Base-by-base conservation (phyloP, 2,888 invertebrate species). In the Ectobius pallidus region DNA sequence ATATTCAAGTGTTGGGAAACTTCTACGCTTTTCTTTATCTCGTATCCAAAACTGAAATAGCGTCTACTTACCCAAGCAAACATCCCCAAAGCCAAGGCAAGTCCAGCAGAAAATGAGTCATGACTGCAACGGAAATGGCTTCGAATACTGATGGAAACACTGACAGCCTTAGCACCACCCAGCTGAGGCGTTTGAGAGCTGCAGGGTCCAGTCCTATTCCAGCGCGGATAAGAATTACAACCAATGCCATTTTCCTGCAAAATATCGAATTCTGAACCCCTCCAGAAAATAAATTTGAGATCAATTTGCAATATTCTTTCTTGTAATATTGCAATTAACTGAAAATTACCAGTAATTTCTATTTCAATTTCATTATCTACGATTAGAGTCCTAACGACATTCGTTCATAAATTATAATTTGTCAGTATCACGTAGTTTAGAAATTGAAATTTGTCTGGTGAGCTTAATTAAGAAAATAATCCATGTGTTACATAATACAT, bases 201-300 rank as follows among this genome's bases (percentile, higher is more conserved):
- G 77, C 77, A 2, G 85, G 83, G 76, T 86, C 85, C 42, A 86
- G 79, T 2, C 85, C 85, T n/a, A 86, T 79, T 4, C 86, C 86
- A 63, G 86, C 86, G 73, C 85, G 78, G 2, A 83, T 81, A 42
- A 86, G 78, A 69, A 86, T 86, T 61, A 86, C 81, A 16, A 83
- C 82, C 75, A 86, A 77, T 9, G 86, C 86, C 39, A 39, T 14
- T 14, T 39, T 39, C 14, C 39, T 39, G 39, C n/a, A n/a, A n/a
- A n/a, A n/a, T n/a, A n/a, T n/a, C n/a, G n/a, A n/a, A n/a, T n/a
- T n/a, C n/a, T n/a, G n/a, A n/a, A n/a, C n/a, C n/a, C n/a, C n/a
- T n/a, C n/a, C n/a, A n/a, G n/a, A n/a, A n/a, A n/a, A n/a, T n/a
- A n/a, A n/a, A n/a, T n/a, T n/a, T n/a, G n/a, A n/a, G n/a, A n/a